Evolutionary conservation across 2,888 invertebrate species (phyloP).

Genomic region (Zhuqinia jingwanae): DNA sequence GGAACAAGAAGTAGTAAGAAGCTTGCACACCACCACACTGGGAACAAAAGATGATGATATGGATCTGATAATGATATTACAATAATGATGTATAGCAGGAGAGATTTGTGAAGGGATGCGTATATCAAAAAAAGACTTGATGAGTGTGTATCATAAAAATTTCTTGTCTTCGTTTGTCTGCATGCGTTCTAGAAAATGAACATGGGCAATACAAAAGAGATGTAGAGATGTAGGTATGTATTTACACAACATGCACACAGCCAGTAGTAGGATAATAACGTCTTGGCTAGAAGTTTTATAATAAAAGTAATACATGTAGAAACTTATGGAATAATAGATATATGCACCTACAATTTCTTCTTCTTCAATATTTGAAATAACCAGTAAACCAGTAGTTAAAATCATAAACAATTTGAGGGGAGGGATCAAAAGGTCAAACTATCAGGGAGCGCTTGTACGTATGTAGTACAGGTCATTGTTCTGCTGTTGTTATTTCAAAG

Average conservation of each 20-base stretch:
- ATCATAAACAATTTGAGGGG: constrained; percentile 8
- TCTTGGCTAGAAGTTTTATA: background rate
- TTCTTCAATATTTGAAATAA: constrained; percentile 7
- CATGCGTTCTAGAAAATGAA: background rate
- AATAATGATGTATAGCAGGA: constrained; percentile 45
- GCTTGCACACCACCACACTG: constrained; percentile 62
- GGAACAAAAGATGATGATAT: constrained; percentile 61
- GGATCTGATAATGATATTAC: constrained; percentile 48
- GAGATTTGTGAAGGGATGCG: constrained; percentile 18
- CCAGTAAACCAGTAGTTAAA: constrained; percentile 2
- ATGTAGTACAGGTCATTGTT: too few relatives aligned
- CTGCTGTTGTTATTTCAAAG: too few relatives aligned
- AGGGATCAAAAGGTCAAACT: constrained; percentile 6
- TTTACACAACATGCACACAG: background rate
- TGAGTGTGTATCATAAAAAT: constrained; percentile 45
- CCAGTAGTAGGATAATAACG: background rate
- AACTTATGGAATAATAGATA: background rate
- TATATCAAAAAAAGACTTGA: constrained; percentile 37
- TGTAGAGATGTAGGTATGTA: too few relatives aligned
- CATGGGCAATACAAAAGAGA: too few relatives aligned
- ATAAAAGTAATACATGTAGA: background rate
- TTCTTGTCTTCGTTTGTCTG: constrained; percentile 18
- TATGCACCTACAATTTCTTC: too few relatives aligned
- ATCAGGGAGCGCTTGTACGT: background rate
- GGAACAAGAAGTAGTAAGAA: constrained; percentile 40